phyloP scores from a whole-genome alignment of 2,113 vertebrate species.

The Passer montanus region DNA sequence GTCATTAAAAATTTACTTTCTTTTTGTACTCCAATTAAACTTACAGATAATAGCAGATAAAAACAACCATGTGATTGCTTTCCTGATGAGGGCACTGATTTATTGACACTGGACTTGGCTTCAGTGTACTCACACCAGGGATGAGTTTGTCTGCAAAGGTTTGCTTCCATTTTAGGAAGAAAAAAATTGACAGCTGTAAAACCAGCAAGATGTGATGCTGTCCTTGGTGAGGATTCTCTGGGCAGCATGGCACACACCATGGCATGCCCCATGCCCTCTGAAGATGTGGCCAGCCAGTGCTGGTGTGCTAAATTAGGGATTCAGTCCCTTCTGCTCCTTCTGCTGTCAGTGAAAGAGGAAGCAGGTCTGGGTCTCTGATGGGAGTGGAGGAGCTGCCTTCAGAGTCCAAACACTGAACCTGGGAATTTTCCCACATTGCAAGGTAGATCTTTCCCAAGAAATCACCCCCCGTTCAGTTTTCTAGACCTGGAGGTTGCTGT shows the following conservation, averaged over 20 bases:
- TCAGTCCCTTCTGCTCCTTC: background rate
- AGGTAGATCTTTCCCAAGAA: background rate
- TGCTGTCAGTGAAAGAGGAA: background rate
- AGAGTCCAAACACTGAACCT: background rate
- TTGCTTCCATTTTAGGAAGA: slow-evolving; percentile 54
- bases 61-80: slow-evolving; percentile 44
- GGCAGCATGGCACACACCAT: background rate
- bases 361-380: background rate
- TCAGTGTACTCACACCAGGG: slow-evolving; percentile 16
- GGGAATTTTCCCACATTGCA: background rate
- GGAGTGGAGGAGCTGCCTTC: background rate
- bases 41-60: slow-evolving; percentile 68
- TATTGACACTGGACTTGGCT: slow-evolving; percentile 53
- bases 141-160: slow-evolving; percentile 26
- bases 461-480: background rate
- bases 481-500: background rate
- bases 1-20: slow-evolving; percentile 76
- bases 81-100: slow-evolving; percentile 47
- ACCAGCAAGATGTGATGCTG: background rate
- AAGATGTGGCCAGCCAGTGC: background rate
- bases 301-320: background rate
- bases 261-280: background rate
- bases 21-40: slow-evolving; percentile 75
- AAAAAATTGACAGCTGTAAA: slow-evolving; percentile 40
- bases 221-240: slow-evolving; percentile 1